Percentiles rank a stretch among this genome's conserved stretches.
Evolutionary conservation across 2,797 vertebrate genomes (phyloP).

Genomic region (Danio jaintianensis): DNA sequence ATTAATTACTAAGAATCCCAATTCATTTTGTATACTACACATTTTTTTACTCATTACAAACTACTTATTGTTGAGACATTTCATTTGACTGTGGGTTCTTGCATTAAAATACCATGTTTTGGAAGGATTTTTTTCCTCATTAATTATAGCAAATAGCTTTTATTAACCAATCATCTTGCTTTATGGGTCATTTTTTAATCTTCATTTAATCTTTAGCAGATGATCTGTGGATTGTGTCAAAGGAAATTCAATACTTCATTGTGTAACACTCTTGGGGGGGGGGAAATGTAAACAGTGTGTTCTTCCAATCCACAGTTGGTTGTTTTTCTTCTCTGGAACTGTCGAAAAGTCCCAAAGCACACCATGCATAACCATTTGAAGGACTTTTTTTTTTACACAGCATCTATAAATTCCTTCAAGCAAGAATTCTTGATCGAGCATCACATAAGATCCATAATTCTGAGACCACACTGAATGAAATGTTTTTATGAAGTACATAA

Average conservation of each 20-base stretch:
- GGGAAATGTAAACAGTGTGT: neutral
- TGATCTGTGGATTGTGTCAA: neutral
- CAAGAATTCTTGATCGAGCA: constrained; percentile 13
- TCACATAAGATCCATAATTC: neutral
- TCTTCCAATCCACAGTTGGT: constrained; percentile 3
- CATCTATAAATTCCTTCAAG: constrained; percentile 32
- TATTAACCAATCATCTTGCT: neutral
- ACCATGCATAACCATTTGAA: constrained; percentile 27
- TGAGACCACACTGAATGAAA: neutral
- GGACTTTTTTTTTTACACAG: constrained; percentile 9
- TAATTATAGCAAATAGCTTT: neutral
- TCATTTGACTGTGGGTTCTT: too few relatives aligned
- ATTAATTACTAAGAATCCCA: too few relatives aligned
- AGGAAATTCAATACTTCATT: constrained; percentile 20
- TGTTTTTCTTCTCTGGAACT: constrained; percentile 17
- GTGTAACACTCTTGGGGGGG: neutral
- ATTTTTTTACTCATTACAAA: too few relatives aligned
- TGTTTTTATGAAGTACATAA: neutral
- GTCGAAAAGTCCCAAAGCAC: constrained; percentile 12
- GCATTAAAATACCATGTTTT: too few relatives aligned
- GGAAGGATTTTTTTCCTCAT: neutral
- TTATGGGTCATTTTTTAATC: neutral
- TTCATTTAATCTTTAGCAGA: constrained; percentile 21
- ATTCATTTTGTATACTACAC: too few relatives aligned
- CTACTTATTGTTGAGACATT: too few relatives aligned